These are phyloP conservation scores for Serilophus lunatus DNA, from an alignment of 2,113 vertebrate species.

Conservation along the genomic window DNA sequence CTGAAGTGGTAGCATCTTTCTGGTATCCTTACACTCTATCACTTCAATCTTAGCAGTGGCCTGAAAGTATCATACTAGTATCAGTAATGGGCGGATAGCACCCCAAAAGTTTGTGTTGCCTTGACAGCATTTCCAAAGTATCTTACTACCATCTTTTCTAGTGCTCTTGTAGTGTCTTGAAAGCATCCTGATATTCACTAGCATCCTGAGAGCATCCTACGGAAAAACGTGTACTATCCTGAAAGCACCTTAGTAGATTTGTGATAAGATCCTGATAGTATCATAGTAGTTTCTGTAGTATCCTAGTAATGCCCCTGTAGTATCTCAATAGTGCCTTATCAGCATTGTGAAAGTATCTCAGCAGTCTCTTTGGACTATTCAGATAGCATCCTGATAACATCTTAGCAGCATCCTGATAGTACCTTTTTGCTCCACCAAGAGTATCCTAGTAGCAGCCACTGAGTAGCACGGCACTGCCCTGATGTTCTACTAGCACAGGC, in stretches of 20 bases:
- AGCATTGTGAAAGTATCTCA: neutral
- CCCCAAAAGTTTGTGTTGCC: neutral
- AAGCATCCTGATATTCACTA: neutral
- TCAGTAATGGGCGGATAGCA: neutral
- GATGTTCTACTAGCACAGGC: neutral
- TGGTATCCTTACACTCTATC: neutral
- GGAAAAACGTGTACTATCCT: neutral
- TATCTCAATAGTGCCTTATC: neutral
- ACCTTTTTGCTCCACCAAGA: neutral
- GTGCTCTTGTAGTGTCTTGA: neutral
- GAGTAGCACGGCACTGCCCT: neutral
- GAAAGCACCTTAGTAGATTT: rapidly evolving
- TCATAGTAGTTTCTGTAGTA: rapidly evolving
- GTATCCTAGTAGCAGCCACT: neutral
- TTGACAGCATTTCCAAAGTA: neutral
- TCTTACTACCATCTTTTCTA: neutral
- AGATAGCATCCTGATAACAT: neutral
- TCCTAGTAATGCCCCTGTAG: neutral
- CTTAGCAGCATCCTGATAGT: neutral
- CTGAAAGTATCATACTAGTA: neutral
- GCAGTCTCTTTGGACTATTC: neutral
- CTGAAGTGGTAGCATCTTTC: neutral
- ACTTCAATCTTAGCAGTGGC: neutral
- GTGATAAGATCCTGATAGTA: neutral
- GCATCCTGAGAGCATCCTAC: neutral